A percentile compares a stretch with the other conserved stretches of the same genome.
phyloP scores from a whole-genome alignment of 2,113 vertebrate genomes.

The Patagioenas fasciata region DNA sequence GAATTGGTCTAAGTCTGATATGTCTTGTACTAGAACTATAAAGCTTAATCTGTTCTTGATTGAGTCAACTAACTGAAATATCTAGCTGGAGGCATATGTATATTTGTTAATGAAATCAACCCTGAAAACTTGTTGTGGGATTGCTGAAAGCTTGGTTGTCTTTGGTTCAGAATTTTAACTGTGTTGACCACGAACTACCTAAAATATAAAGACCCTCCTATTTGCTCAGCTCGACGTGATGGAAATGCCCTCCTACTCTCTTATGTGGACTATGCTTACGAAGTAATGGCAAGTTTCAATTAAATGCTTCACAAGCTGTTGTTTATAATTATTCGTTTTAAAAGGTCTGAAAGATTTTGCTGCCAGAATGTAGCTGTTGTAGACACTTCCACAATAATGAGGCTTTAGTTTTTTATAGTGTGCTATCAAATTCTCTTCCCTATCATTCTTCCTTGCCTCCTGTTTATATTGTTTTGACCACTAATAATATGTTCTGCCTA shows the following conservation, averaged over 20 bases:
- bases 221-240: constrained; percentile 3
- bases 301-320: constrained; percentile 6
- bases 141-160: constrained; percentile 71
- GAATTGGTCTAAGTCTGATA: constrained; percentile 45
- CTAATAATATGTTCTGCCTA: neutral
- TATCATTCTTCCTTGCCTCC: neutral
- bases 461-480: neutral
- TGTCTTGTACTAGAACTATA: constrained; percentile 36
- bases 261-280: neutral
- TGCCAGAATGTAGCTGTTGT: neutral
- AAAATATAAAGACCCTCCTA: constrained; percentile 53
- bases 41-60: constrained; percentile 66
- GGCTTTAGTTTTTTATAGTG: neutral
- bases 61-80: constrained; percentile 54
- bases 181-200: constrained; percentile 74
- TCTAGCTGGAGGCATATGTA: constrained; percentile 73
- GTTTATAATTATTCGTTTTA: constrained; percentile 23
- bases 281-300: neutral
- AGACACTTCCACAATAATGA: neutral
- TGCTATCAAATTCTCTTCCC: neutral
- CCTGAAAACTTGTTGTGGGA: constrained; percentile 80
- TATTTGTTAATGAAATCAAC: constrained; percentile 72
- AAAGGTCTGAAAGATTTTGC: neutral
- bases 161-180: constrained; percentile 68
- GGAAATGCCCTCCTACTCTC: neutral